phyloP scores from a whole-genome alignment of 2,888 invertebrate species.

The Hofmannophila pseudospretella region DNA sequence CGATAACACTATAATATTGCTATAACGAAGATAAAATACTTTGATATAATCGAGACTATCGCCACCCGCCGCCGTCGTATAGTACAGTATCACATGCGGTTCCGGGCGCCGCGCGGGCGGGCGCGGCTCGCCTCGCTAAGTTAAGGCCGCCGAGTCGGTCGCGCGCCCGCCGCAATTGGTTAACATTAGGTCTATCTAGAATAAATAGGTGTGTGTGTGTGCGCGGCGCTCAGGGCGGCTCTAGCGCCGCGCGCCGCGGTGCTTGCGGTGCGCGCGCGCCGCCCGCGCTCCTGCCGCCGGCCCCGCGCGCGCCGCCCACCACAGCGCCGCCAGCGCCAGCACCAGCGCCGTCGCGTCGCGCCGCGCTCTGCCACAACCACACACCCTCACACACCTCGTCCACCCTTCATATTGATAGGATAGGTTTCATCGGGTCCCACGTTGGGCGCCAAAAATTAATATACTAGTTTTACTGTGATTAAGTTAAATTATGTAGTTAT shows the following conservation, averaged over 20 bases:
- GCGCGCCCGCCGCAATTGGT: slow-evolving; percentile 63
- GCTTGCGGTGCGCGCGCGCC: slow-evolving; percentile 67
- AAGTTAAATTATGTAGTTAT: neutral
- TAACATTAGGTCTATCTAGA: slow-evolving; percentile 76
- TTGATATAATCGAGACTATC: slow-evolving; percentile 29
- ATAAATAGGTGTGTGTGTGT: slow-evolving; percentile 50
- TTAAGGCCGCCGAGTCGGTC: slow-evolving; percentile 47
- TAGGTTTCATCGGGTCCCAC: slow-evolving; percentile 1
- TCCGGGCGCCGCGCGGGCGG: slow-evolving; percentile 40
- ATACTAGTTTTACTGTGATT: neutral
- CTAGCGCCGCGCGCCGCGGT: slow-evolving; percentile 77
- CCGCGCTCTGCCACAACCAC: slow-evolving; percentile 14
- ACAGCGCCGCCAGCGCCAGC: slow-evolving; percentile 54
- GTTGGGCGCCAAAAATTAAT: slow-evolving; percentile 6
- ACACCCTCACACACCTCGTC: neutral
- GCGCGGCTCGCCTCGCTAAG: slow-evolving; percentile 46
- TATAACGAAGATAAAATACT: slow-evolving; percentile 39
- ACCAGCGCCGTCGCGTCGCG: slow-evolving; percentile 48
- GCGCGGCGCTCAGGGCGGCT: slow-evolving; percentile 62
- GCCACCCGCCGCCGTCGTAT: slow-evolving; percentile 25
- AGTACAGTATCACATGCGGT: slow-evolving; percentile 35
- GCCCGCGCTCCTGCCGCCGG: slow-evolving; percentile 46
- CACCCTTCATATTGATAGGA: no score
- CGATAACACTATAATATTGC: slow-evolving; percentile 44
- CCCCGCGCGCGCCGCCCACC: slow-evolving; percentile 45